Evolutionary conservation across 2,888 invertebrate species (phyloP).

Genomic region (Aphelenchoides bicaudatus): DNA sequence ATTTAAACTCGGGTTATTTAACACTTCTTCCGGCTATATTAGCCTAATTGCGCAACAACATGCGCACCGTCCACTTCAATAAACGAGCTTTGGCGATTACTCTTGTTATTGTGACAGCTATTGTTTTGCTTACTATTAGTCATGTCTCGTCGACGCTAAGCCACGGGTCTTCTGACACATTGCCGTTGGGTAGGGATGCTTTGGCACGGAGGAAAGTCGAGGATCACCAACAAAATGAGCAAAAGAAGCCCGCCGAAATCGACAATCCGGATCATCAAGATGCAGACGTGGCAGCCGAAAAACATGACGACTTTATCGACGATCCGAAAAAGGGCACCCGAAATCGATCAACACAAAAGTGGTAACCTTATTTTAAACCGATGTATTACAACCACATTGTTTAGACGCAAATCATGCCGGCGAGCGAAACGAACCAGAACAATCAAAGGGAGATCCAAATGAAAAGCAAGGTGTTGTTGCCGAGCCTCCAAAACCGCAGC

Average conservation of each 20-base stretch:
- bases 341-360: neutral
- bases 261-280: neutral
- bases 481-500: slow-evolving; percentile 12
- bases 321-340: slow-evolving; percentile 5
- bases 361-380: neutral
- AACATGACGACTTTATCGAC: slow-evolving; percentile 13
- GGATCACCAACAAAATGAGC: slow-evolving; percentile 9
- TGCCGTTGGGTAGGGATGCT: neutral
- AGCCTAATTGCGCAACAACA: neutral
- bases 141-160: neutral
- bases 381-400: neutral
- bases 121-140: slow-evolving; percentile 1
- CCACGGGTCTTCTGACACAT: too few relatives aligned
- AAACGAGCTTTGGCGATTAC: slow-evolving; percentile 19
- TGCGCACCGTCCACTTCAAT: slow-evolving; percentile 24
- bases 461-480: slow-evolving; percentile 11
- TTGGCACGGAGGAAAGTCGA: slow-evolving; percentile 4
- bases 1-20: too few relatives aligned
- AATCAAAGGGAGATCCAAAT: neutral
- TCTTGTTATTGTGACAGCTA: slow-evolving; percentile 12
- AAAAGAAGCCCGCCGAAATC: neutral
- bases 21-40: too few relatives aligned
- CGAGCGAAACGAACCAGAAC: neutral
- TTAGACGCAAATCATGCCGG: slow-evolving; percentile 6
- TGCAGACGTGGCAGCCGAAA: neutral